Conservation (phyloP, 2,888 invertebrate species). For the Ophioninae sp. region DNA sequence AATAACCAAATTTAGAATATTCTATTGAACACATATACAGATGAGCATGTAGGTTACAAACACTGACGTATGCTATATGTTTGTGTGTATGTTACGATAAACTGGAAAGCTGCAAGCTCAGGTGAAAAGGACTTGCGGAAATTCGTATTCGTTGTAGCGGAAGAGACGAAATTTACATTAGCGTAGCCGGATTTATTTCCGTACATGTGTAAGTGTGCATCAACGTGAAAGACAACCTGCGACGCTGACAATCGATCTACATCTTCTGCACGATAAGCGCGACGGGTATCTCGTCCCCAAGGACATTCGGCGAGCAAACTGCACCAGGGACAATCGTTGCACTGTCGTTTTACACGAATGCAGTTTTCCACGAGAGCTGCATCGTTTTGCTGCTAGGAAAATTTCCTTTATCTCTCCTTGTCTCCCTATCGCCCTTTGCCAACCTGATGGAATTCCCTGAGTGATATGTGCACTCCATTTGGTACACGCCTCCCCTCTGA, state of each 20-base stretch:
- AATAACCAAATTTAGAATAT: too few relatives aligned
- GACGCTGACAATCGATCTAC: conserved; percentile 61
- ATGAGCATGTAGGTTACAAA: too few relatives aligned
- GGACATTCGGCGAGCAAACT: conserved; percentile 50
- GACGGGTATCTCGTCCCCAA: conserved; percentile 45
- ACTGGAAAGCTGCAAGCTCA: conserved; percentile 28
- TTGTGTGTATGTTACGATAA: conserved; percentile 1
- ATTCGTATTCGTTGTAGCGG: conserved; percentile 35
- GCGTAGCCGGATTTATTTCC: background rate
- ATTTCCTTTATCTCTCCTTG: conserved; percentile 26
- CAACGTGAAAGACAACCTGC: conserved; percentile 33
- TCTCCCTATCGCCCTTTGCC: background rate
- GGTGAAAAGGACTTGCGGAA: conserved; percentile 40
- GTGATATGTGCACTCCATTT: conserved; percentile 39
- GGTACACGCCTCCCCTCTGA: conserved; percentile 4
- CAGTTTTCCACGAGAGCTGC: conserved; percentile 46
- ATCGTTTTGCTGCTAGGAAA: conserved; percentile 8
- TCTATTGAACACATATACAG: too few relatives aligned
- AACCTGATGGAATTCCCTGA: conserved; percentile 46
- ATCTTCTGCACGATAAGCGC: conserved; percentile 48
- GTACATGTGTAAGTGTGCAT: background rate
- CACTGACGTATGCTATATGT: background rate
- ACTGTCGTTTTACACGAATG: conserved; percentile 45
- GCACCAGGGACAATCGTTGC: conserved; percentile 55
- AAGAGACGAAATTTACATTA: conserved; percentile 15